These are phyloP conservation scores for Drosophila sulfurigaster DNA, from an alignment of 1,140 invertebrate species.

Conservation along the genomic window DNA sequence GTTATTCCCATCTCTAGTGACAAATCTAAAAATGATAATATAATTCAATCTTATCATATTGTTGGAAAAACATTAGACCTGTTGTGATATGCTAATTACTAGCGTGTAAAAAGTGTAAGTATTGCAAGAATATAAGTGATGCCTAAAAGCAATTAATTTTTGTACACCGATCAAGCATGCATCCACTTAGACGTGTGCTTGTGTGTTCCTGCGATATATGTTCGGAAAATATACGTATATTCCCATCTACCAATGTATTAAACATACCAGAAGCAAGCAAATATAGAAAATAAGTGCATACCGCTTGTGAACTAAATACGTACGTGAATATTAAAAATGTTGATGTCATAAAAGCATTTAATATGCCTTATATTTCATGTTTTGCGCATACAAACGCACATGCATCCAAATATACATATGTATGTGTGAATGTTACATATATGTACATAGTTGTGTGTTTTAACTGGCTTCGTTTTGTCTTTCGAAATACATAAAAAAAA, in stretches of 20 bases:
- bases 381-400: background rate
- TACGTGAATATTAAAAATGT: background rate
- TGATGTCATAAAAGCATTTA: background rate
- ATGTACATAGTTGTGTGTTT: slow-evolving; percentile 2
- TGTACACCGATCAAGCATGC: background rate
- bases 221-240: slow-evolving; percentile 4
- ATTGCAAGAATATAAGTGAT: background rate
- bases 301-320: slow-evolving; percentile 1
- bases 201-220: background rate
- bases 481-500: slow-evolving; percentile 1
- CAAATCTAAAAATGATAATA: slow-evolving; percentile 50
- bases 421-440: background rate
- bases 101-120: slow-evolving; percentile 37
- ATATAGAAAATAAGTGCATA: slow-evolving; percentile 7
- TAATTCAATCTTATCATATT: slow-evolving; percentile 48
- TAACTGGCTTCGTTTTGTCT: background rate
- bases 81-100: slow-evolving; percentile 12
- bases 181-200: background rate
- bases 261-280: background rate
- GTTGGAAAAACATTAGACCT: slow-evolving; percentile 27
- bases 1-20: slow-evolving; percentile 8
- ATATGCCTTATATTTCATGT: background rate
- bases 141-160: background rate
- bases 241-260: background rate
- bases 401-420: background rate